Evolutionary conservation across 2,797 vertebrate species (phyloP), one percentile per base, ranked within the genome.

Genomic region (Sebastes flavidus): DNA sequence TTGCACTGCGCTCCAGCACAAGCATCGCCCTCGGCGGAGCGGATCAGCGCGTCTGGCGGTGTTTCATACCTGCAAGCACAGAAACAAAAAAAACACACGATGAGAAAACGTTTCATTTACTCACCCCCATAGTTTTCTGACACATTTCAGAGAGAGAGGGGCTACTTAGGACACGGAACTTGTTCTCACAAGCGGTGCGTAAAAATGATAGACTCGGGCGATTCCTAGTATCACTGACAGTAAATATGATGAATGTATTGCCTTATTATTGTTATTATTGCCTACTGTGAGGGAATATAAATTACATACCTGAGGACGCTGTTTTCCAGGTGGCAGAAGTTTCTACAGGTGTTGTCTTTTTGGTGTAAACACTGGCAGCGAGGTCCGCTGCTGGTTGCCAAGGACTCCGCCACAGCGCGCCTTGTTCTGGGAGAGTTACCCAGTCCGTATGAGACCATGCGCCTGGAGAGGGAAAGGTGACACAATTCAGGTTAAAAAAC

Each of bases 381-480:
- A 10, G 89, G 65, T 18, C 52, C 32, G 81, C 69, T 20, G 54
- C 65, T 70, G 59, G 84, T 82, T 0, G 83, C 77, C 71, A 87
- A 66, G 63, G 85, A 42, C 49, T 95, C 95, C 70, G 88, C 83
- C 82, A 96, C 82, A 0, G 97, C 96, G 81, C 98, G 97, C 88
- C 91, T 97, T 59, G 92, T 92, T 77, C 98, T 94, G 25, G 96
- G 95, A 78, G 96, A 96, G 78, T 96, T 96, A 42, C 98, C 98
- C 0, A 99, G 95, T 60, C 98, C 98, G 66, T 99, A 99, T 0
- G 98, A 97, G 70, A 98, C 98, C 46, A 97, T 95, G 78, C 96
- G 97, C 89, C 98, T 99, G 75, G 2, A 29, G 18, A 84, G 36
- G n/a, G n/a, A 54, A 58, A 4, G 36, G 7, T 2, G 34, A 38